Evolutionary conservation across 2,113 vertebrate genomes (phyloP).

Genomic region (Columba janthina): DNA sequence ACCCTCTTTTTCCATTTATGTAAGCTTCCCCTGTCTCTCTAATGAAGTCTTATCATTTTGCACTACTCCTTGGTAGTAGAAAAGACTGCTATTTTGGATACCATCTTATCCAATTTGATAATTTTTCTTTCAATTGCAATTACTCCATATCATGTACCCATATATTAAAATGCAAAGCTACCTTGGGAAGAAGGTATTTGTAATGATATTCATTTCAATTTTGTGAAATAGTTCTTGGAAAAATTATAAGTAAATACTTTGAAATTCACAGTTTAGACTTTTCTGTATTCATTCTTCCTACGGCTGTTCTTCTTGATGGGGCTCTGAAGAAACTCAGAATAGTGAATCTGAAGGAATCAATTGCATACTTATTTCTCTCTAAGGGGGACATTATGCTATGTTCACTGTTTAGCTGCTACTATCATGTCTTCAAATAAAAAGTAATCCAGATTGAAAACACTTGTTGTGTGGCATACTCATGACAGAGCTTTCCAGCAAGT

Average conservation of each 20-base stretch:
- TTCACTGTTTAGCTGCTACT: background rate
- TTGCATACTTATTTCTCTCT: background rate
- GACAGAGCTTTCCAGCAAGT: background rate
- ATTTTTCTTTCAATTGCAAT: background rate
- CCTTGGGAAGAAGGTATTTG: background rate
- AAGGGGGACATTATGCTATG: accelerated
- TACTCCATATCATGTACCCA: background rate
- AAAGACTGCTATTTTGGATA: background rate
- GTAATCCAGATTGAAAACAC: background rate
- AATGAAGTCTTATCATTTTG: background rate
- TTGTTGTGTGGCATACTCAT: background rate
- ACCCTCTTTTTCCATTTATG: background rate
- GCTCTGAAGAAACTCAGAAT: background rate
- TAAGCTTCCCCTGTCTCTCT: background rate
- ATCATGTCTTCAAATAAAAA: background rate
- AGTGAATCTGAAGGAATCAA: background rate
- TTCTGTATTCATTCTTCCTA: background rate
- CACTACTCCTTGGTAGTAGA: background rate
- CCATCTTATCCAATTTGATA: background rate
- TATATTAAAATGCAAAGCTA: background rate
- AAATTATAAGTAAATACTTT: background rate
- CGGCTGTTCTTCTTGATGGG: background rate
- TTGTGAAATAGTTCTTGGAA: background rate
- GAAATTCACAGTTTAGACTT: background rate
- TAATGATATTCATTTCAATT: background rate